Percentiles rank a stretch among this genome's conserved stretches.
phyloP scores from a whole-genome alignment of 1,140 invertebrate species.

The Tigriopus japonicus region DNA sequence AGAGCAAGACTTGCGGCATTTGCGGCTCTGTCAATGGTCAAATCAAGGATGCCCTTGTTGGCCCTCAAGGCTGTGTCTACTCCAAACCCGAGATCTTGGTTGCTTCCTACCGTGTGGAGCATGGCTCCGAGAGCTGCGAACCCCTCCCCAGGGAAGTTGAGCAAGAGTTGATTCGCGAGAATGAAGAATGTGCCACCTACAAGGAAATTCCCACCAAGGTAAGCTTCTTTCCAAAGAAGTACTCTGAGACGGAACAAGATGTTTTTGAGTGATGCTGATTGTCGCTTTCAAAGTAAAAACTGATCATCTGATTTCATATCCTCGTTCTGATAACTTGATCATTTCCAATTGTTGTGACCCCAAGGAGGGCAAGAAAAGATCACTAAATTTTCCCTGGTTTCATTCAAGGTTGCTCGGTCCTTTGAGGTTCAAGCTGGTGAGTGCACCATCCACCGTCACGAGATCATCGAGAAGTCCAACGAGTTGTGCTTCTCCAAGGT shows the following conservation, averaged over 20 bases:
- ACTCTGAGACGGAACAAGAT: not conserved
- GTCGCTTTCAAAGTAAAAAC: not conserved
- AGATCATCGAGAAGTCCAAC: not conserved
- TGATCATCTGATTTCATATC: not conserved
- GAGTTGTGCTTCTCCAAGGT: slow-evolving; percentile 5
- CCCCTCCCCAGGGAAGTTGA: not conserved
- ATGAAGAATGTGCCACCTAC: not conserved
- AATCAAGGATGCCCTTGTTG: not conserved
- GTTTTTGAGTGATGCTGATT: not conserved
- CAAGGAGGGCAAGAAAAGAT: too few relatives aligned
- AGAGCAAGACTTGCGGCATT: slow-evolving; percentile 6
- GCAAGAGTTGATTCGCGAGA: slow-evolving; percentile 1
- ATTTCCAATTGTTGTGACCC: too few relatives aligned
- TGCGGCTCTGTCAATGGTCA: slow-evolving; percentile 13
- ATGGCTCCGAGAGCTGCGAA: not conserved
- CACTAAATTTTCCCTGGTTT: too few relatives aligned
- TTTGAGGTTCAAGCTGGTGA: not conserved
- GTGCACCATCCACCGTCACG: not conserved
- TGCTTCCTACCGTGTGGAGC: slow-evolving; percentile 14
- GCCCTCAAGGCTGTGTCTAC: slow-evolving; percentile 9
- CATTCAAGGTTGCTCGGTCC: not conserved
- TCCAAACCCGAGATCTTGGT: not conserved
- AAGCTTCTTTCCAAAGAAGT: not conserved
- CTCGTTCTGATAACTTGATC: not conserved
- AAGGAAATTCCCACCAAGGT: slow-evolving; percentile 3